Evolutionary conservation across 2,113 vertebrate species (phyloP).

Genomic region (Orthonyx spaldingii): DNA sequence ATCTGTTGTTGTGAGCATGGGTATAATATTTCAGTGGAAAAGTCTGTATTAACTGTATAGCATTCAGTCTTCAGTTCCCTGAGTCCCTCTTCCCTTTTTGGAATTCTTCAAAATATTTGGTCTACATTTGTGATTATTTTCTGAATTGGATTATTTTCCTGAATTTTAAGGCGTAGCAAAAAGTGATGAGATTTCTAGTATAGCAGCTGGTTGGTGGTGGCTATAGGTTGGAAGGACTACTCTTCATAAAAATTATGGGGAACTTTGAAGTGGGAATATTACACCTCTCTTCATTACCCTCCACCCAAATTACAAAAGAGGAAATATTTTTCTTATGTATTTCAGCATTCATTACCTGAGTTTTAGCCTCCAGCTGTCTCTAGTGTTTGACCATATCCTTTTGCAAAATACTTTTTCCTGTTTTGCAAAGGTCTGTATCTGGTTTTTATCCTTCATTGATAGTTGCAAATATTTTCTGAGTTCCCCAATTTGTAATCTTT

Average conservation of each 20-base stretch:
- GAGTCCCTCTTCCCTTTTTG: not conserved
- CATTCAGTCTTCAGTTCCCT: not conserved
- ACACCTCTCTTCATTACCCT: not conserved
- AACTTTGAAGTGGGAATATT: not conserved
- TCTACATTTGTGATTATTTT: not conserved
- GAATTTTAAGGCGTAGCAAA: not conserved
- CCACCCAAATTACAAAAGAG: not conserved
- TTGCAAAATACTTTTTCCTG: not conserved
- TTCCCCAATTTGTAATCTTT: not conserved
- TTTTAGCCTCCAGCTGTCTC: not conserved
- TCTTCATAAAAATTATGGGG: not conserved
- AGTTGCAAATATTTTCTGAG: not conserved
- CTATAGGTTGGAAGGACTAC: not conserved
- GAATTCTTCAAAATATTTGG: not conserved
- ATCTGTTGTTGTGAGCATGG: constrained; percentile 8
- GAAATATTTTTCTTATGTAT: not conserved
- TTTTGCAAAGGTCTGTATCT: not conserved
- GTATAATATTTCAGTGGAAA: constrained; percentile 34
- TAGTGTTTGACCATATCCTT: not conserved
- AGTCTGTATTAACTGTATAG: not conserved
- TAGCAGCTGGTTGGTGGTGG: not conserved
- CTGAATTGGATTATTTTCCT: not conserved
- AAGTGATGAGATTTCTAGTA: not conserved
- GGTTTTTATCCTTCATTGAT: not conserved
- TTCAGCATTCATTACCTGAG: not conserved